Conservation (phyloP, 2,888 invertebrate species). For the Schizotus pectinicornis region DNA sequence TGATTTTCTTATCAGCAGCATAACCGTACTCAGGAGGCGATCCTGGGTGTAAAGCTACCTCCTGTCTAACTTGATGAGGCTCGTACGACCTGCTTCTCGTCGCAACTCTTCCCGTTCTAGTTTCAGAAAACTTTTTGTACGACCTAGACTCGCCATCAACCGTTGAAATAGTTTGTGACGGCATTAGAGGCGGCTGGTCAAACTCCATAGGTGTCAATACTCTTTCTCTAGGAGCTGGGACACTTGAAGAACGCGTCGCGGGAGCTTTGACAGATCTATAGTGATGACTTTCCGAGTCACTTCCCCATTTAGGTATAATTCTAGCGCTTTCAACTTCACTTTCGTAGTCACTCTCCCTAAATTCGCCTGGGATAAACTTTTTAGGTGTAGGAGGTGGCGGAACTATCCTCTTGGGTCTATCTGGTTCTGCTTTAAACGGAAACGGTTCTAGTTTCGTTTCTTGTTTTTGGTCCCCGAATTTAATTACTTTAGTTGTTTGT, state of each 20-base stretch:
- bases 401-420: constrained; percentile 52
- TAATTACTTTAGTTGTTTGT: constrained; percentile 72
- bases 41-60: constrained; percentile 60
- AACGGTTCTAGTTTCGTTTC: constrained; percentile 56
- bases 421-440: constrained; percentile 59
- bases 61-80: constrained; percentile 36
- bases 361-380: constrained; percentile 70
- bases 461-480: constrained; percentile 64
- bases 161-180: constrained; percentile 49
- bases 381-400: constrained; percentile 66
- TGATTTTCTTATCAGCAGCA: constrained; percentile 55
- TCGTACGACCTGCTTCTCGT: constrained; percentile 47
- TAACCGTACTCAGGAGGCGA: constrained; percentile 68
- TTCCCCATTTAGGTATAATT: constrained; percentile 70
- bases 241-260: constrained; percentile 60
- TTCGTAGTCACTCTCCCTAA: constrained; percentile 73
- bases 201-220: constrained; percentile 69
- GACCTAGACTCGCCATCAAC: constrained; percentile 35
- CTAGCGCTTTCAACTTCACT: constrained; percentile 68
- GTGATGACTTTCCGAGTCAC: constrained; percentile 64
- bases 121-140: constrained; percentile 47
- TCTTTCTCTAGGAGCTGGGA: constrained; percentile 59
- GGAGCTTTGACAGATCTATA: constrained; percentile 70
- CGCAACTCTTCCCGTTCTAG: constrained; percentile 45
- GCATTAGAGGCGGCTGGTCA: constrained; percentile 62